Evolutionary conservation across 2,113 vertebrate species (phyloP).

Genomic region (Turdus rufiventris): DNA sequence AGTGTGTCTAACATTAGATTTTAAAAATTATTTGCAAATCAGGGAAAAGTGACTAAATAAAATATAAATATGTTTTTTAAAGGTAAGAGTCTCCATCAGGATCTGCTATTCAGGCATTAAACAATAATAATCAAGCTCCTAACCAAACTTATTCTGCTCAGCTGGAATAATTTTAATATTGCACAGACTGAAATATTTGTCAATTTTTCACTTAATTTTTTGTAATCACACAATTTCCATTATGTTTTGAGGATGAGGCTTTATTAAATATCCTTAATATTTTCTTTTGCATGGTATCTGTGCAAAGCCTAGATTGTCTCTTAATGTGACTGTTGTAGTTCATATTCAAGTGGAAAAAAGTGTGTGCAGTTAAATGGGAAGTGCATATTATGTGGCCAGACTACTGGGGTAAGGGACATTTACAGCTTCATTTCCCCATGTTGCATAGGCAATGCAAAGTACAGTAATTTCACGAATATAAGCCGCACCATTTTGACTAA

Average conservation of each 20-base stretch:
- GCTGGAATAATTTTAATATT: background rate
- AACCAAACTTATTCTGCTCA: background rate
- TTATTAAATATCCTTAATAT: background rate
- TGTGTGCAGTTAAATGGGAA: background rate
- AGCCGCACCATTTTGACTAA: too few relatives aligned
- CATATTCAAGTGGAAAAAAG: background rate
- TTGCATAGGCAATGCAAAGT: fast-evolving
- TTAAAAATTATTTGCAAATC: background rate
- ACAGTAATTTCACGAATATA: too few relatives aligned
- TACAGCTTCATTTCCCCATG: background rate
- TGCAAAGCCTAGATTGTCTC: background rate
- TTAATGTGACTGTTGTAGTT: background rate
- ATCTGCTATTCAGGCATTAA: background rate
- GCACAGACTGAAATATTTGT: background rate
- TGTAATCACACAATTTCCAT: background rate
- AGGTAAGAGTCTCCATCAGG: background rate
- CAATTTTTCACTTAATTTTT: background rate
- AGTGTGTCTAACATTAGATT: background rate
- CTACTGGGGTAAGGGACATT: background rate
- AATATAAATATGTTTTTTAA: background rate
- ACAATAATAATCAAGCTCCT: background rate
- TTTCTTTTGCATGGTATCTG: background rate
- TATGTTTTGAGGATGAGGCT: background rate
- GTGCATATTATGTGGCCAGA: background rate
- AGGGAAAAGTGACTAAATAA: background rate